Base-by-base conservation (phyloP, 1,140 invertebrate genomes). In the Ceratosolen solmsi region DNA sequence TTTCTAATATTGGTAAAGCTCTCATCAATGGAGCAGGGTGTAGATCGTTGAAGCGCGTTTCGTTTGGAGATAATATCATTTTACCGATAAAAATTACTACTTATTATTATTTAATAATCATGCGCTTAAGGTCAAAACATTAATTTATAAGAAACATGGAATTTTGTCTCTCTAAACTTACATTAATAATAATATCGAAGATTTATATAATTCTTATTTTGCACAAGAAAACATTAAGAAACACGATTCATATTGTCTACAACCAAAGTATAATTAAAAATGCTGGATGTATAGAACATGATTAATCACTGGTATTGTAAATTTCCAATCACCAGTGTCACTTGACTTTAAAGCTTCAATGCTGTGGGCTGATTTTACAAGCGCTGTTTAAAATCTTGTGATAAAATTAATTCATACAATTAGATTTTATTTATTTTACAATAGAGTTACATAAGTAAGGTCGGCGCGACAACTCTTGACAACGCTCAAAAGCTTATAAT, bases 31-130 rank as follows among this genome's bases (percentile, higher is more conserved):
- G 79, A 85, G 80, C 86, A 85, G 82, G 84, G 71, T 86, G 80
- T 84, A 85, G 76, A 86, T 79, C 79, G 82, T 71, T 83, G 81
- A 85, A 88, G 68, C 80, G 86, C 86, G 86, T 89, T 89, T 88
- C 84, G 84, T 82, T 83, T 56, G 82, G 86, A 83, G 0, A 60
- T n/a, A 56, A 71, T 25, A 54, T 75, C 30, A 76, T 81, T 77
- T 70, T 77, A 46, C 81, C 38, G 46, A 17, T 41, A 56, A 46
- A 82, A 82, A 49, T 49, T 27, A 68, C 38, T 56, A 81, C 25
- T 60, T 11, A 25, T 51, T 75, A 68, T 75, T 33, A 70, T 81
- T 76, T 46, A 76, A 25, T n/a, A 70, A 22, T 30, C 22, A 33
- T 51, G 68, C 38, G n/a, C 25, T 25, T 30, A n/a, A 27, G 13